phyloP scores from a whole-genome alignment of 2,113 vertebrate species.

The Neopipo cinnamomea region DNA sequence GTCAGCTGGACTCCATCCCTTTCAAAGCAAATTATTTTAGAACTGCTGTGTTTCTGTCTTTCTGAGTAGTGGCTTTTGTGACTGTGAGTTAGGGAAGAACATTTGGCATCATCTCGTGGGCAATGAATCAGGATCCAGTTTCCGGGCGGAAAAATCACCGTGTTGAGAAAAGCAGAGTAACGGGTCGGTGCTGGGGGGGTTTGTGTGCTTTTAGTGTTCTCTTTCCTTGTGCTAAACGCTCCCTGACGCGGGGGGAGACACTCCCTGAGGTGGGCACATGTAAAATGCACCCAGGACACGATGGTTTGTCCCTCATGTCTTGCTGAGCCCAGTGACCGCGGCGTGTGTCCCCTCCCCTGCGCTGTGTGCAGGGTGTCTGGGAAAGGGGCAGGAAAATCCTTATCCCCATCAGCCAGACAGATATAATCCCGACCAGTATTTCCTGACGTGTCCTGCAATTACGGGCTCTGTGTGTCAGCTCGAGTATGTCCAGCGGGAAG shows the following conservation, averaged over 20 bases:
- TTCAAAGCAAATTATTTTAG: background rate
- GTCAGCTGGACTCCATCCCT: background rate
- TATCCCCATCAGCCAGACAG: fast-evolving
- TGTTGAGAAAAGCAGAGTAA: background rate
- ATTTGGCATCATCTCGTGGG: background rate
- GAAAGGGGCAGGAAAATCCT: background rate
- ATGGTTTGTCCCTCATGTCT: background rate
- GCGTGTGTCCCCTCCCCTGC: background rate
- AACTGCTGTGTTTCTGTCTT: background rate
- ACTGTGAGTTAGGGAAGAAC: background rate
- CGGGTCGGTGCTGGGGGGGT: background rate
- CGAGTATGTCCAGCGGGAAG: background rate
- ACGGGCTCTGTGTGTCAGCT: background rate
- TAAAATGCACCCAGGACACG: background rate
- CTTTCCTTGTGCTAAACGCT: background rate
- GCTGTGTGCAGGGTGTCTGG: fast-evolving
- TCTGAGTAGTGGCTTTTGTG: background rate
- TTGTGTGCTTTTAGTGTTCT: background rate
- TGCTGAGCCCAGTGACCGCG: fast-evolving
- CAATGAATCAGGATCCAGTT: background rate
- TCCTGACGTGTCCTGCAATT: background rate
- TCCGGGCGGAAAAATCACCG: background rate
- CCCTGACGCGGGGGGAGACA: fast-evolving
- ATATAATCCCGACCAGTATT: background rate
- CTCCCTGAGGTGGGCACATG: fast-evolving